These are phyloP conservation scores for Tiliqua scincoides DNA, from an alignment of 2,113 vertebrate species.

Conservation along the genomic window DNA sequence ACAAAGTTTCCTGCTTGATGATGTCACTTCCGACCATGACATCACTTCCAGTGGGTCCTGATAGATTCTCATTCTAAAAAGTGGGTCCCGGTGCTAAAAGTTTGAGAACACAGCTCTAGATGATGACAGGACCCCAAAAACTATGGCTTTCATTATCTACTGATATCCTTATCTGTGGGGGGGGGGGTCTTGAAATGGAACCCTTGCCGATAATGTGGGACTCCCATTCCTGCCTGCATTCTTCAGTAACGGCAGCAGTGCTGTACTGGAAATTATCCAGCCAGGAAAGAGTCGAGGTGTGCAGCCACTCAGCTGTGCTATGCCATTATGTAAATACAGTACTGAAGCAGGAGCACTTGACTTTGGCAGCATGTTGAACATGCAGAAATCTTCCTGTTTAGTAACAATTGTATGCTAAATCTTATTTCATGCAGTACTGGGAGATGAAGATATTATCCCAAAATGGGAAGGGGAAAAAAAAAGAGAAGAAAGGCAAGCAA, in stretches of 20 bases:
- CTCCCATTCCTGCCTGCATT: background rate
- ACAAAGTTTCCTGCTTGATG: too few relatives aligned
- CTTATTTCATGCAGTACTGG: conserved; percentile 62
- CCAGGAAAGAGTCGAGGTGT: conserved; percentile 45
- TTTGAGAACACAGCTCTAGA: too few relatives aligned
- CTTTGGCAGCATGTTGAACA: conserved; percentile 56
- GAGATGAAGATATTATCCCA: conserved; percentile 54
- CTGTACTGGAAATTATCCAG: conserved; percentile 45
- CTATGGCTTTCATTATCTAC: too few relatives aligned
- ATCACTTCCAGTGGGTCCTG: too few relatives aligned
- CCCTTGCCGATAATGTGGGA: too few relatives aligned
- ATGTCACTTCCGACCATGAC: too few relatives aligned
- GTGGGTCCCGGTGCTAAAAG: too few relatives aligned
- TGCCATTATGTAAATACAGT: conserved; percentile 49
- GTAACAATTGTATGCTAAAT: conserved; percentile 57
- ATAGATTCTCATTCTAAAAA: too few relatives aligned
- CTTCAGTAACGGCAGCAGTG: conserved; percentile 37
- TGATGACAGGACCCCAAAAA: too few relatives aligned
- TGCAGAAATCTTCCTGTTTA: conserved; percentile 51
- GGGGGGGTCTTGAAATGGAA: too few relatives aligned
- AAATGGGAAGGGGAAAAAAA: conserved; percentile 40
- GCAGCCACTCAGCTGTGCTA: conserved; percentile 43
- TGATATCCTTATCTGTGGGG: too few relatives aligned
- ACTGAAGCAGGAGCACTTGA: conserved; percentile 60
- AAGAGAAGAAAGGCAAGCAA: too few relatives aligned